Base-by-base conservation (phyloP, 2,888 invertebrate species). In the Schizaphis graminum region DNA sequence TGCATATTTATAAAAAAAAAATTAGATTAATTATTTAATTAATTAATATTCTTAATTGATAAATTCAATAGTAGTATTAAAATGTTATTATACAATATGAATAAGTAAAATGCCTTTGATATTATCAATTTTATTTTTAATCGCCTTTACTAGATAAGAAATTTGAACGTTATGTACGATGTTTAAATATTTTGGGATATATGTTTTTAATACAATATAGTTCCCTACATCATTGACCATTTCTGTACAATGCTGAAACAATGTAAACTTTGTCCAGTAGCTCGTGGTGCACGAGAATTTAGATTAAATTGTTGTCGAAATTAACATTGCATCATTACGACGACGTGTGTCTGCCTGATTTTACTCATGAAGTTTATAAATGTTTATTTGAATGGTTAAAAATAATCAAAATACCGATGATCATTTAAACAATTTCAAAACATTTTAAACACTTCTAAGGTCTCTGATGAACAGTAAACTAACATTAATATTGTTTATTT, bases 221-320 rank as follows among this genome's bases (percentile, higher is more conserved):
- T 89, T 89, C 13, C 41, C 57, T 24, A n/a, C 35, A 35, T 53
- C 24, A 53, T 53, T 35, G 41, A 41, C 56, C 26, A 24, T 89
- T 56, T 26, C 41, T 7, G 41, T 0, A 24, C 26, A 44, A 44
- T 41, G 57, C 26, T 28, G 41, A 41, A 57, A 89, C 89, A 56
- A 41, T 41, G 56, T 28, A 89, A 57, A 57, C 41, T 0, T 24
- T 57, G 35, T 88, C n/a, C 53, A 35, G 10, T 35, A 77, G 35
- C 77, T 2, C 3, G 26, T 35, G 35, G 35, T 77, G 21, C 8
- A 77, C 77, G 77, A 77, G 77, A 41, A 89, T 89, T 89, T 26
- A 35, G 57, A 89, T 89, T 89, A 57, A 89, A 89, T 89, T 26
- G 41, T 21, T 26, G 56, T 89, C 41, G 13, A 56, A 89, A 89